Evolutionary conservation across 2,797 vertebrate genomes (phyloP).

Genomic region (Hyperoplus immaculatus): DNA sequence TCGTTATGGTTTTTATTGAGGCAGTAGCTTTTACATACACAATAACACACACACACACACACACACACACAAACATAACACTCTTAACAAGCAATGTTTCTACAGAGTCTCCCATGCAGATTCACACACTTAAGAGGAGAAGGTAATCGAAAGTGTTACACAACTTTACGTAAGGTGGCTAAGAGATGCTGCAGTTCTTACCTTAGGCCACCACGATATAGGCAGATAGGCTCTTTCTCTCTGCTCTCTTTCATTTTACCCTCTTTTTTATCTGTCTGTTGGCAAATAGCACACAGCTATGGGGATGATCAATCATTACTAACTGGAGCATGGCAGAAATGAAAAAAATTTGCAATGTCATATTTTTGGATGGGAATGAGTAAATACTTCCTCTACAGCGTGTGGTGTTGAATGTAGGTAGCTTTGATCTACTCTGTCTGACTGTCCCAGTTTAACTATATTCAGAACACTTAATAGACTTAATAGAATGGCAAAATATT

Average conservation of each 20-base stretch:
- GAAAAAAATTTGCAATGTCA: neutral
- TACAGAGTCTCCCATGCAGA: conserved; percentile 35
- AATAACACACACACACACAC: conserved; percentile 41
- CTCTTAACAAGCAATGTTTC: conserved; percentile 7
- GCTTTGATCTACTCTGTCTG: neutral
- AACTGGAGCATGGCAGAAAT: conserved; percentile 6
- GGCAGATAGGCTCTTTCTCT: conserved; percentile 27
- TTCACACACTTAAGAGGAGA: conserved; percentile 39
- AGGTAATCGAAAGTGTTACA: conserved; percentile 49
- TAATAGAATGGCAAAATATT: neutral
- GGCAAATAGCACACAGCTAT: conserved; percentile 18
- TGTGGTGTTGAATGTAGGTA: neutral
- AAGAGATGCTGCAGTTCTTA: conserved; percentile 42
- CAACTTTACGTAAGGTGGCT: conserved; percentile 61
- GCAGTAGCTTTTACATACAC: conserved; percentile 61
- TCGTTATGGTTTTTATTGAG: conserved; percentile 69
- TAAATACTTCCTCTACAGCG: neutral
- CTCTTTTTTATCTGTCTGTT: neutral
- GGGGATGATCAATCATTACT: conserved; percentile 24
- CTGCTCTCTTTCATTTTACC: conserved; percentile 11
- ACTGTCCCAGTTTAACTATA: neutral
- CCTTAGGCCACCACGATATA: conserved; percentile 28
- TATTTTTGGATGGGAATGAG: neutral
- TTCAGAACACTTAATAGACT: neutral
- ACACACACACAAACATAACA: conserved; percentile 16